Conservation (phyloP, 2,113 vertebrate species). For the Halichoeres trimaculatus region DNA sequence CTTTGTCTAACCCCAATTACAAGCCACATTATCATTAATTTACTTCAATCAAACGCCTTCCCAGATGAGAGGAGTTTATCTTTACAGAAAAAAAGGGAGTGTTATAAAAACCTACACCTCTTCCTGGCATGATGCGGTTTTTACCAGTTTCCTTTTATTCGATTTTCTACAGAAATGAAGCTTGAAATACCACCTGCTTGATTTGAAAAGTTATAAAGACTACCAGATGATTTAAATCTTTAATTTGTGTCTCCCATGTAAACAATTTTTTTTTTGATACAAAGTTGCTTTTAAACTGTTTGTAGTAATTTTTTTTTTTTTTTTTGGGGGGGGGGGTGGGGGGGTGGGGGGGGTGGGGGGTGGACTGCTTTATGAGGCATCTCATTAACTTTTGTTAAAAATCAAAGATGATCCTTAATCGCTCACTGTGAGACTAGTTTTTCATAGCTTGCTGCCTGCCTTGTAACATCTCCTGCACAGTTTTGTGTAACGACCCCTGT, state of each 20-base stretch:
- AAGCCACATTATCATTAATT: constrained; percentile 74
- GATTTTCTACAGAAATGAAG: constrained; percentile 11
- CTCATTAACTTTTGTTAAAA: too few species aligned
- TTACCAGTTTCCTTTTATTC: constrained; percentile 17
- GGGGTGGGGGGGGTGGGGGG: too few species aligned
- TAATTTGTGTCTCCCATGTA: constrained; percentile 5
- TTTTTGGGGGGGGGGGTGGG: too few species aligned
- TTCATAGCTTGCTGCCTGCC: too few species aligned
- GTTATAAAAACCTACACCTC: constrained; percentile 13
- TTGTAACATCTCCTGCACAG: too few species aligned
- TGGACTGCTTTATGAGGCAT: too few species aligned
- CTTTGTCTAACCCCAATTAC: constrained; percentile 80
- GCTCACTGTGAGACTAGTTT: too few species aligned
- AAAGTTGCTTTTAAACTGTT: too few species aligned
- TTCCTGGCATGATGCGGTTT: background rate
- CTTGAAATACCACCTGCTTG: background rate
- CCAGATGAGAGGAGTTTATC: constrained; percentile 18
- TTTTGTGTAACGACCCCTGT: too few species aligned
- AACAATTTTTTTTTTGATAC: too few species aligned
- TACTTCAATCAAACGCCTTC: constrained; percentile 57
- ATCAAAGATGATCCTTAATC: too few species aligned
- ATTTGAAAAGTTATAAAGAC: constrained; percentile 14
- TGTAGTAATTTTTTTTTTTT: too few species aligned
- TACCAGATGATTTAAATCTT: constrained; percentile 4
- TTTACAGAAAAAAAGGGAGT: constrained; percentile 23